Evolutionary conservation across 2,888 invertebrate genomes (phyloP).

Genomic region (Palloptera scutellata): DNA sequence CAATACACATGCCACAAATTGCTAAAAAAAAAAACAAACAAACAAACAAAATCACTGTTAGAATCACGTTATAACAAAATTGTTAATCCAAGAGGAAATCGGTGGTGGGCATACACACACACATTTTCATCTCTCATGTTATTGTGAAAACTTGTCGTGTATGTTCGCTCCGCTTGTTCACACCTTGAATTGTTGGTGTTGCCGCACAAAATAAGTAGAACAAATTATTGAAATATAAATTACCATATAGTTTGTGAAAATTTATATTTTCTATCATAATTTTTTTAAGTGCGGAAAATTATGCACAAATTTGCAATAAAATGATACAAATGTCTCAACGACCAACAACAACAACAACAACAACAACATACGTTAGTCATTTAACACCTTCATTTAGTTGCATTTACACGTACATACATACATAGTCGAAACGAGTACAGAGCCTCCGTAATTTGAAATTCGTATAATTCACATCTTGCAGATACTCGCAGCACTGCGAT

Average conservation of each 20-base stretch:
- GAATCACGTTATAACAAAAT: slow-evolving; percentile 1
- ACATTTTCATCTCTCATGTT: too few species aligned
- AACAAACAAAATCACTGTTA: slow-evolving; percentile 25
- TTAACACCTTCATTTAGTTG: slow-evolving; percentile 26
- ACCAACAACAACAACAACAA: neutral
- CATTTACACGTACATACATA: slow-evolving; percentile 11
- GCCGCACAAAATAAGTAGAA: too few species aligned
- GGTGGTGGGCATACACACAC: too few species aligned
- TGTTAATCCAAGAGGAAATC: too few species aligned
- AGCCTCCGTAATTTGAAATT: neutral
- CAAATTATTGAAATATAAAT: slow-evolving; percentile 19
- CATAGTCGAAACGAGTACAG: neutral
- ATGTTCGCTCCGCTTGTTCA: too few species aligned
- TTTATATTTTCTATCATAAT: slow-evolving; percentile 18
- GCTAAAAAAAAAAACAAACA: slow-evolving; percentile 11
- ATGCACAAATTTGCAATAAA: neutral
- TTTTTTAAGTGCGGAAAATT: slow-evolving; percentile 29
- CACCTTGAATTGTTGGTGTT: too few species aligned
- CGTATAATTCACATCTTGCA: too few species aligned
- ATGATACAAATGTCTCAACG: slow-evolving; percentile 11
- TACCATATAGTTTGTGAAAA: slow-evolving; percentile 23
- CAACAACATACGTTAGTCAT: neutral
- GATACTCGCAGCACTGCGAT: neutral
- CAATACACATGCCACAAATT: slow-evolving; percentile 12
- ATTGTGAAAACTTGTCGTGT: too few species aligned